Evolutionary conservation across 2,797 vertebrate species (phyloP).

Genomic region (Tragopan temminckii): DNA sequence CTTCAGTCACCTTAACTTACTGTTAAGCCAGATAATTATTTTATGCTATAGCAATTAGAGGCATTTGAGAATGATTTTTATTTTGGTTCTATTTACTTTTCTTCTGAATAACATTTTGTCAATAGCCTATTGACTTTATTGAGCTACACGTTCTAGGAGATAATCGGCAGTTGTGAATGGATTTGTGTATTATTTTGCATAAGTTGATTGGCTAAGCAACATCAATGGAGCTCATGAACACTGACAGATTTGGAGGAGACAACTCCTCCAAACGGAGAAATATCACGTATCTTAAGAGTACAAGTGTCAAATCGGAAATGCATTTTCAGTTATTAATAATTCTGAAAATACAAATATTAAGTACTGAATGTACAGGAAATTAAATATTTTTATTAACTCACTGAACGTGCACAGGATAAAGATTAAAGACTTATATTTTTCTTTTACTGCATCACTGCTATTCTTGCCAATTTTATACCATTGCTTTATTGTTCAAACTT

Average conservation of each 20-base stretch:
- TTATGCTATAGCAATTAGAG: background rate
- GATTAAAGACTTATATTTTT: background rate
- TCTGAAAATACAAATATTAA: background rate
- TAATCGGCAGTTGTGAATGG: background rate
- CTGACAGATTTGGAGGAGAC: background rate
- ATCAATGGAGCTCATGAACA: background rate
- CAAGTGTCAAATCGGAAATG: background rate
- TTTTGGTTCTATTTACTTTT: constrained; percentile 14
- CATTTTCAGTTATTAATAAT: background rate
- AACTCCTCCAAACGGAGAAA: too few species aligned
- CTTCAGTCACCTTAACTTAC: background rate
- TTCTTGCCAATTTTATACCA: background rate
- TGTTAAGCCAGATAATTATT: background rate
- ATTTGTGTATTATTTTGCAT: constrained; percentile 37
- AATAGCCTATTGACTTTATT: constrained; percentile 13
- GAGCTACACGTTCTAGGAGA: constrained; percentile 54
- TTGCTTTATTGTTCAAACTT: constrained; percentile 54
- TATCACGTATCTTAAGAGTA: background rate
- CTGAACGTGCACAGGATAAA: background rate
- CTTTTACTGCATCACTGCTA: background rate
- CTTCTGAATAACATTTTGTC: constrained; percentile 23
- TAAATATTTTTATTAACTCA: background rate
- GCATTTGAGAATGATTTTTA: background rate
- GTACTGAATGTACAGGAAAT: background rate
- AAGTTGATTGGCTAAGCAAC: constrained; percentile 36